Evolutionary conservation across 2,797 vertebrate species (phyloP).

Genomic region (Morus bassanus): DNA sequence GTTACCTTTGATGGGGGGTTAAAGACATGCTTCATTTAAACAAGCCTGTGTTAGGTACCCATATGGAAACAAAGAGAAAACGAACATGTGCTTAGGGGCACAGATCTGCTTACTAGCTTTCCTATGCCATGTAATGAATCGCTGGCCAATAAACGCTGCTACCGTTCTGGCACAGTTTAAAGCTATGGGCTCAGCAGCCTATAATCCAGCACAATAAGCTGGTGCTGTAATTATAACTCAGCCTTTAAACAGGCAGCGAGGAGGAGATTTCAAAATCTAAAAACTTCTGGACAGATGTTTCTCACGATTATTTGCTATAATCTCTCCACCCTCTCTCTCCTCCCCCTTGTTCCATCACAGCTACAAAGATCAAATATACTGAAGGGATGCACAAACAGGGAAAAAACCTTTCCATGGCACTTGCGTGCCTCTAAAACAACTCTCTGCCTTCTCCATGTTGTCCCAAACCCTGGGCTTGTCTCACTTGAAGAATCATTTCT

Average conservation of each 20-base stretch:
- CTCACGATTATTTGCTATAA: background rate
- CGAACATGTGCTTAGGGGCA: background rate
- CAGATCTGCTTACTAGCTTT: background rate
- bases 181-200: background rate
- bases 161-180: background rate
- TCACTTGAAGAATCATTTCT: background rate
- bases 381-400: background rate
- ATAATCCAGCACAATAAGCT: background rate
- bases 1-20: conserved; percentile 18
- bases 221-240: background rate
- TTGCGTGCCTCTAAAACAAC: background rate
- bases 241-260: background rate
- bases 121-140: background rate
- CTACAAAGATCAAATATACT: background rate
- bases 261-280: background rate
- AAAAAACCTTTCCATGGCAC: background rate
- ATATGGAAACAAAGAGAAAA: background rate
- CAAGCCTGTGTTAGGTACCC: background rate
- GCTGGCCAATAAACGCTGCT: background rate
- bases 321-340: background rate
- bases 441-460: background rate
- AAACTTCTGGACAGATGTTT: background rate
- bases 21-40: conserved; percentile 41
- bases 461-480: background rate
- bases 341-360: background rate